These are phyloP conservation scores for Lepidotrigona ventralis DNA, from an alignment of 1,140 invertebrate species.

Conservation along the genomic window DNA sequence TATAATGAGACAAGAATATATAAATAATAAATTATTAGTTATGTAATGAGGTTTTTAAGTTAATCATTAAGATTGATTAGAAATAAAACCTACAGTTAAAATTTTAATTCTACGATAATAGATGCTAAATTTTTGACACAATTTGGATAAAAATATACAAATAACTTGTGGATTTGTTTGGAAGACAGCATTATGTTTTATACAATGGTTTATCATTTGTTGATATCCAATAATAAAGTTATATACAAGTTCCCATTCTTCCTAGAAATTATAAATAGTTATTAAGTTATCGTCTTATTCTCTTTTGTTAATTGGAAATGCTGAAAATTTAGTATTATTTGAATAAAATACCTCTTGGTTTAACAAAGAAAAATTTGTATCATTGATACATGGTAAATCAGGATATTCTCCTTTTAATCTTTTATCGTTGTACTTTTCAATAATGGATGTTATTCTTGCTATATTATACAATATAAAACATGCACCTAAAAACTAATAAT, in stretches of 20 bases:
- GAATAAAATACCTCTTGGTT: slow-evolving; percentile 81
- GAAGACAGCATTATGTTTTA: slow-evolving; percentile 77
- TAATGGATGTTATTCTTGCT: slow-evolving; percentile 83
- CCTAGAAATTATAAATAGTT: slow-evolving; percentile 74
- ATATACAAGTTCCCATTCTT: slow-evolving; percentile 87
- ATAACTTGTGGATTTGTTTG: slow-evolving; percentile 83
- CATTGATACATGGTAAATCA: slow-evolving; percentile 79
- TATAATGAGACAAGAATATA: slow-evolving; percentile 68
- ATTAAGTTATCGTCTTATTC: neutral
- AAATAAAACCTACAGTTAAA: slow-evolving; percentile 81
- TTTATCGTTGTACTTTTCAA: slow-evolving; percentile 82
- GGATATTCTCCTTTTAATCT: slow-evolving; percentile 80
- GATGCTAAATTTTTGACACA: slow-evolving; percentile 85
- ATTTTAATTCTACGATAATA: slow-evolving; percentile 86
- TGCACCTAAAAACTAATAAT: slow-evolving; percentile 79
- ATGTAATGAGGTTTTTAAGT: slow-evolving; percentile 29
- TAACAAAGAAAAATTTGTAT: slow-evolving; percentile 82
- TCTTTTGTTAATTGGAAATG: neutral
- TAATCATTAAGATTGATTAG: slow-evolving; percentile 1
- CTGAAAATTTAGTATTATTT: neutral
- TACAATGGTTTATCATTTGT: slow-evolving; percentile 80
- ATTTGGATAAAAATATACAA: slow-evolving; percentile 82
- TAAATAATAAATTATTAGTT: slow-evolving; percentile 39
- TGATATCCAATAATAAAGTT: slow-evolving; percentile 84
- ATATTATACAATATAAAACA: slow-evolving; percentile 87